Percentiles rank a stretch among this genome's conserved stretches.
These are phyloP conservation scores for Platygyra sinensis DNA, from an alignment of 64 coral and sea anemone genomes.

Conservation along the genomic window DNA sequence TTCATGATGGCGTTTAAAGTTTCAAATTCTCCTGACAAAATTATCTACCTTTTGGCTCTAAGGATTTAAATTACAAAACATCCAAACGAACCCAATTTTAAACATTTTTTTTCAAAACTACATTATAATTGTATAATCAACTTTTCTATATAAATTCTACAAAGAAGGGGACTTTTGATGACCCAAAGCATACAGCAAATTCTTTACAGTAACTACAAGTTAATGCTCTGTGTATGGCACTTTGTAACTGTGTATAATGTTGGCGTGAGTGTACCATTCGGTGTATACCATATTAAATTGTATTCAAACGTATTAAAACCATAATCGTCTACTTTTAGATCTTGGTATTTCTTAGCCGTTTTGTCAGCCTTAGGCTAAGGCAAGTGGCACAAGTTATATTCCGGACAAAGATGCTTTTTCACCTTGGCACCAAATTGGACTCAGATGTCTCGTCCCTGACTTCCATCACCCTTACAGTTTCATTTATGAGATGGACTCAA, in stretches of 20 bases:
- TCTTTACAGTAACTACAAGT: background rate
- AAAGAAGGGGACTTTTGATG: background rate
- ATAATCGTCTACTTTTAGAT: no score
- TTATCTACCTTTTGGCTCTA: no score
- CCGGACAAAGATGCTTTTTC: no score
- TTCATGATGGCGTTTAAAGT: background rate
- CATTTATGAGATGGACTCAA: no score
- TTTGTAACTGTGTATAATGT: background rate
- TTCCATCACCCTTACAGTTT: no score
- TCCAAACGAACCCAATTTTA: background rate
- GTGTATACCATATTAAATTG: background rate
- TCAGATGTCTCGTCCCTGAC: no score
- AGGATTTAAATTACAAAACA: background rate
- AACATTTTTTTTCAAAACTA: background rate
- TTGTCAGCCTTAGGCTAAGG: background rate
- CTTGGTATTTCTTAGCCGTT: no score
- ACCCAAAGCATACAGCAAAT: background rate
- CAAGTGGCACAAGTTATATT: background rate
- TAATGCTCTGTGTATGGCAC: background rate
- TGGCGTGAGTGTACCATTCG: background rate
- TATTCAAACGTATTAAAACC: background rate
- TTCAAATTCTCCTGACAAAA: background rate
- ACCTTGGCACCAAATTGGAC: no score
- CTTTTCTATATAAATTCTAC: background rate
- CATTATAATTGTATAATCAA: background rate